Base-by-base conservation (phyloP, 1,140 invertebrate genomes). In the Temnothorax nylanderi region DNA sequence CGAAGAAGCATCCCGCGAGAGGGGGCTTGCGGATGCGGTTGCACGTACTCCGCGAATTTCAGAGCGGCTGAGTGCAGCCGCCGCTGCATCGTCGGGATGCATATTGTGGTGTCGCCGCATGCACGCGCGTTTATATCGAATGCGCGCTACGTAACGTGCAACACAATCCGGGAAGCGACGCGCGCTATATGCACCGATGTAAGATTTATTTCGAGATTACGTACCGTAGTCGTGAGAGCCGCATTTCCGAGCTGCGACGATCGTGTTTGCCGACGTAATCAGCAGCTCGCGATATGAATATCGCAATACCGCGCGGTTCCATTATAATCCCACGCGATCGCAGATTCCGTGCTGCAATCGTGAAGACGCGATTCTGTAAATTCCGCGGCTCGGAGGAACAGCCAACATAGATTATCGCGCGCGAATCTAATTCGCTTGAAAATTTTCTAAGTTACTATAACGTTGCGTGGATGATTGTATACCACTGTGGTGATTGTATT, bases 121-220 rank as follows among this genome's bases (percentile, higher is more conserved):
- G 56, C 65, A 76, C 26, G 56, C 56, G 78, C 80, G 80, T 77
- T 88, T 75, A 87, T 69, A 87, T 81, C 69, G 67, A 56, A 41
- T 56, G 49, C 54, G n/a, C 41, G 7, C 11, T 81, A 41, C 41
- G 21, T 60, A 60, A 51, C 74, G 16, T 58, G 37, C 71, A 58
- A 41, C 54, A 54, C 82, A 49, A 64, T 81, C 78, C 65, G 65
- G 21, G 34, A 47, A 32, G 44, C 64, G 82, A 41, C 6, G 18
- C 32, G 54, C 8, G 18, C n/a, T 58, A 41, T 75, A 47, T 76
- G 72, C 26, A 5, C 37, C 75, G 75, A 87, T 87, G 47, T 65
- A 64, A 58, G 69, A 82, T 88, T 87, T 87, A 88, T 82, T 88
- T 82, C 87, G 58, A 32, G 76, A 82, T 75, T 71, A 47, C 65